Conservation (phyloP, 2,797 vertebrate species). For the Staurois parvus region DNA sequence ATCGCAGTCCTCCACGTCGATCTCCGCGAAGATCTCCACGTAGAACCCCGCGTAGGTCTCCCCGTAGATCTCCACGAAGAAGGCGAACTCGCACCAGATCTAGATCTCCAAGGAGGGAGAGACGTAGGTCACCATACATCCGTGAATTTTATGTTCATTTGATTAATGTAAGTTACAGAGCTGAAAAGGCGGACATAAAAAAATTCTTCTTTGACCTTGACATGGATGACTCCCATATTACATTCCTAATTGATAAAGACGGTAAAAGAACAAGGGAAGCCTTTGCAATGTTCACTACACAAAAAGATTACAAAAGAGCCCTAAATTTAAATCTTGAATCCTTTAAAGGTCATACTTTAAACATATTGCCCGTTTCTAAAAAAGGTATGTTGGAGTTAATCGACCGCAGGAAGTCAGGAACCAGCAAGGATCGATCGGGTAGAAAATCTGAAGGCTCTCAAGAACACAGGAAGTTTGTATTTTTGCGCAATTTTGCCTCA, state of each 20-base stretch:
- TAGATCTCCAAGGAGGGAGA: neutral
- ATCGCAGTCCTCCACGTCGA: neutral
- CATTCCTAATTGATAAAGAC: constrained; percentile 76
- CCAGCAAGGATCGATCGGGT: neutral
- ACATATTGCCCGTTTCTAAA: constrained; percentile 86
- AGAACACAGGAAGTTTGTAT: constrained; percentile 77
- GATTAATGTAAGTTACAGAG: constrained; percentile 84
- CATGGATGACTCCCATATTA: constrained; percentile 87
- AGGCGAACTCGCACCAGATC: neutral
- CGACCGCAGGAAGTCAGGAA: neutral
- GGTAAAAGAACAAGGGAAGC: constrained; percentile 80
- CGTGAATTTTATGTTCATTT: constrained; percentile 88
- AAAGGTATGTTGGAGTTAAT: constrained; percentile 82
- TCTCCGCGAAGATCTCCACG: neutral
- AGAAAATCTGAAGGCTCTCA: constrained; percentile 66
- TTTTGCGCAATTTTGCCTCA: constrained; percentile 90
- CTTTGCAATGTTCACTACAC: constrained; percentile 86
- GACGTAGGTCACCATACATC: constrained; percentile 66
- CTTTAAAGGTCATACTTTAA: constrained; percentile 79
- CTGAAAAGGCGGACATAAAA: constrained; percentile 86
- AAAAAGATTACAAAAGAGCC: constrained; percentile 86
- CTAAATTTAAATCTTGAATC: constrained; percentile 80
- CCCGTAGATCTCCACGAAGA: neutral
- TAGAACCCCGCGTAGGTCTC: neutral
- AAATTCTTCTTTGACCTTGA: constrained; percentile 80